Percentiles rank a stretch among this genome's conserved stretches.
Conservation (phyloP, 2,888 invertebrate genomes). For the Endotricha flammealis region DNA sequence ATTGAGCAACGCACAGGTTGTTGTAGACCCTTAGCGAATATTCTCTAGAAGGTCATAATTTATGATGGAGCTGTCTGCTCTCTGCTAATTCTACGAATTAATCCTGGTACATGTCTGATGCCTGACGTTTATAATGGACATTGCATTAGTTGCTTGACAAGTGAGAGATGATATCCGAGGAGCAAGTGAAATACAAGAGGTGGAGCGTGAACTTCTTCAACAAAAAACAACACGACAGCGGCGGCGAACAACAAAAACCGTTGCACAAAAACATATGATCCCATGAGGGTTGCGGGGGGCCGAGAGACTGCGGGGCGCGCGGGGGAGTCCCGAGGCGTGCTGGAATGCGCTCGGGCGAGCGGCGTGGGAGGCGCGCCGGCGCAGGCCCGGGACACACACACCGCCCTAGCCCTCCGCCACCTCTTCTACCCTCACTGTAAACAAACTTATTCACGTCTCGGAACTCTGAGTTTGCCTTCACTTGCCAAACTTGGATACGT, state of each 20-base stretch:
- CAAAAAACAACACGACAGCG: slow-evolving; percentile 67
- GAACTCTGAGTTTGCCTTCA: slow-evolving; percentile 6
- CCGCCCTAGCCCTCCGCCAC: slow-evolving; percentile 40
- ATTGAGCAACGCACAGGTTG: too few relatives aligned
- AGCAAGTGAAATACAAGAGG: slow-evolving; percentile 67
- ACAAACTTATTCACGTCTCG: slow-evolving; percentile 65
- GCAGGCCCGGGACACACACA: slow-evolving; percentile 59
- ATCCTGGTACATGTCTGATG: too few relatives aligned
- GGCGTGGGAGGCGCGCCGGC: slow-evolving; percentile 71
- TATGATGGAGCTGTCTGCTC: too few relatives aligned
- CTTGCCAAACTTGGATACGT: background rate
- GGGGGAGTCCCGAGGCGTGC: slow-evolving; percentile 69
- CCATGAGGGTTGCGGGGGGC: slow-evolving; percentile 63
- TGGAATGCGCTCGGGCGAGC: slow-evolving; percentile 75
- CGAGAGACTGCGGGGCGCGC: slow-evolving; percentile 28
- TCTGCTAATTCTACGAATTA: too few relatives aligned
- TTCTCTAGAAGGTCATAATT: too few relatives aligned
- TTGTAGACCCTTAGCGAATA: too few relatives aligned
- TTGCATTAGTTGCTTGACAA: slow-evolving; percentile 29
- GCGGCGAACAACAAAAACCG: slow-evolving; percentile 78
- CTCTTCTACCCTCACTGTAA: slow-evolving; percentile 63
- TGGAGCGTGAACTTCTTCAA: slow-evolving; percentile 67
- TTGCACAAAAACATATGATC: slow-evolving; percentile 79
- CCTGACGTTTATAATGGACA: too few relatives aligned
- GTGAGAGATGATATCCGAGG: slow-evolving; percentile 57